Evolutionary conservation across 2,797 vertebrate species (phyloP).

Genomic region (Enoplosus armatus): DNA sequence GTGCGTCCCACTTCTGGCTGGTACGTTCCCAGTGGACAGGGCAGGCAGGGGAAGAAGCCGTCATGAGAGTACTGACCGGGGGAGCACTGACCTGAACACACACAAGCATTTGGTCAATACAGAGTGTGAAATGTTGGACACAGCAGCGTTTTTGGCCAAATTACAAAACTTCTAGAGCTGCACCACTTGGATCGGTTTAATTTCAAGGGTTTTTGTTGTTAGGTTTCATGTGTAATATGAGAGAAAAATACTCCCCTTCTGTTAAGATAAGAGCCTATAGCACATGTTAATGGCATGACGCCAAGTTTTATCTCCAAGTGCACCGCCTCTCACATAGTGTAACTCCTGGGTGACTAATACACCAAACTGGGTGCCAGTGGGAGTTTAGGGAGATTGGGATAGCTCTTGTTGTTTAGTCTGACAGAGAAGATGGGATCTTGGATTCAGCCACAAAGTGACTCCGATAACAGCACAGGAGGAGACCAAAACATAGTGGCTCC

Average conservation of each 20-base stretch:
- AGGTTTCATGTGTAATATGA: not conserved
- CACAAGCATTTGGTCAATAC: conserved; percentile 41
- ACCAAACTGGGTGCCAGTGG: conserved; percentile 70
- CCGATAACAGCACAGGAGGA: conserved; percentile 76
- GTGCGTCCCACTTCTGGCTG: conserved; percentile 94
- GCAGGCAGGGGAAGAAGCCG: conserved; percentile 92
- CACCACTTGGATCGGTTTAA: not conserved
- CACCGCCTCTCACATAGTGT: conserved; percentile 50
- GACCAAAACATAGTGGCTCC: conserved; percentile 81
- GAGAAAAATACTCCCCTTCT: conserved; percentile 15
- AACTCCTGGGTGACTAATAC: conserved; percentile 71
- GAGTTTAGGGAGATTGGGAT: conserved; percentile 74
- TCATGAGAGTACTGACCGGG: conserved; percentile 93
- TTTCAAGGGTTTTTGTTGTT: not conserved
- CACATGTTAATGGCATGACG: conserved; percentile 51
- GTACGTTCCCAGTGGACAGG: conserved; percentile 91
- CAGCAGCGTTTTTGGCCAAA: not conserved
- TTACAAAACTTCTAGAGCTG: not conserved
- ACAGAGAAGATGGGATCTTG: conserved; percentile 77
- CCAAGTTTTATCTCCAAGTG: conserved; percentile 62
- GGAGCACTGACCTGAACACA: conserved; percentile 90
- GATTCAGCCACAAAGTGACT: conserved; percentile 65
- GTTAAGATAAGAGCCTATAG: conserved; percentile 21
- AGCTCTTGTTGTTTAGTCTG: conserved; percentile 86
- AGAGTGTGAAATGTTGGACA: conserved; percentile 26